Percentiles rank a stretch among this genome's conserved stretches.
phyloP scores from a whole-genome alignment of 2,113 vertebrate species.

The Oreochromis niloticus region DNA sequence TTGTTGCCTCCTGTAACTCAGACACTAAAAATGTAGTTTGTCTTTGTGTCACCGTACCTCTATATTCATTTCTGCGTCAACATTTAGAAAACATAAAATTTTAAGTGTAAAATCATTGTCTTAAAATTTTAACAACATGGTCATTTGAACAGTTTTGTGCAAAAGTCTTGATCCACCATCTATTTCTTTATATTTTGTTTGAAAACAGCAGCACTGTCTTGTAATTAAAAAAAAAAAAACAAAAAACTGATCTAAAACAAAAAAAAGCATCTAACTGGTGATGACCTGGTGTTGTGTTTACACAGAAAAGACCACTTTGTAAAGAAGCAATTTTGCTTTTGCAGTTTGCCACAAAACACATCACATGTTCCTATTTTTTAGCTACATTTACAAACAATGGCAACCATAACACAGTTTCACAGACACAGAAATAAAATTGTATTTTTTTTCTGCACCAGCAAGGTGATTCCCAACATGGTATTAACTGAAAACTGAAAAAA shows the following conservation, averaged over 20 bases:
- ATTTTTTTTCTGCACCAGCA: not conserved
- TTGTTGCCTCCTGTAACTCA: not conserved
- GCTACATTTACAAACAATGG: not conserved
- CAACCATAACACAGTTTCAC: not conserved
- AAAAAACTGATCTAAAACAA: not conserved
- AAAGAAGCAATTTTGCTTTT: not conserved
- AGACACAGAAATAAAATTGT: not conserved
- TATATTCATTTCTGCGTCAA: accelerated
- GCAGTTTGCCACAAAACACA: accelerated
- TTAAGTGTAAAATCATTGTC: not conserved
- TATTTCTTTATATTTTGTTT: not conserved
- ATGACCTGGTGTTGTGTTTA: not conserved
- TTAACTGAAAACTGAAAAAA: accelerated
- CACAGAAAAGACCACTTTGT: not conserved
- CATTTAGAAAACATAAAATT: not conserved
- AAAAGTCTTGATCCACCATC: not conserved
- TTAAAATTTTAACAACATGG: not conserved
- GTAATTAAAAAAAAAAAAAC: not conserved
- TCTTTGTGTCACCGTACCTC: not conserved
- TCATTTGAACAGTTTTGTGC: not conserved
- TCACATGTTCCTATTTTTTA: accelerated
- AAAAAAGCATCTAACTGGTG: not conserved
- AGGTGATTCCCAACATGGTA: not conserved
- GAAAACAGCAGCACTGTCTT: not conserved
- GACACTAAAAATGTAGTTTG: not conserved